Base-by-base conservation (phyloP, 92 coral and sea anemone genomes). In the Parazoanthus darwini region DNA sequence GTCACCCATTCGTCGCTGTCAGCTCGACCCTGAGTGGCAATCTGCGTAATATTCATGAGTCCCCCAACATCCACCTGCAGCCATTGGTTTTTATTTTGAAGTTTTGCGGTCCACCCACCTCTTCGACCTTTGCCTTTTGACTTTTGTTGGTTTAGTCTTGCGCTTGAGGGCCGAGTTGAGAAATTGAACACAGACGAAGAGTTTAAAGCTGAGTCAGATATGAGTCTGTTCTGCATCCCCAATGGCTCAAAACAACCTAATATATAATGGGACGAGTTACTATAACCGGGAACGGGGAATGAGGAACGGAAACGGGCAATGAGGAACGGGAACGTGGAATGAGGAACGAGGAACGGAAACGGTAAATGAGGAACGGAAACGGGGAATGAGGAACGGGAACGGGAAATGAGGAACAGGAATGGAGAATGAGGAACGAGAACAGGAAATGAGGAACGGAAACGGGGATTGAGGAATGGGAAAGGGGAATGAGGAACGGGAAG, bases 1-100 rank as follows among this genome's bases (percentile, higher is more conserved):
- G 83, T 79, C 68, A 79, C 83, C 66, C 66, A 79, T n/a, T 79
- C 83, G 26, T 50, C 39, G 8, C 66, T n/a, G 11, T 79, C 83
- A 1, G 8, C 66, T 56, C 70, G 43, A 14, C 83, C 83, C 42
- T 79, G 83, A 5, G 83, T 54, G 1, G 83, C 83, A 0, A 79
- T 33, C 42, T 36, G 85, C 18, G 48, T 56, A 15, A 80, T 56
- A 29, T 80, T 58, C 22, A 2, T 7, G 3, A 58, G 37, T 36
- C 72, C 59, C 8, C 48, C 85, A 8, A 35, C 26, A 9, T 79
- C 83, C 29, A 79, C 22, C 42, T 79, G 83, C n/a, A 79, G 42
- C 83, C 83, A 79, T 59, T 79, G 83, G 22, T 56, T 42, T 4
- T 0, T 5, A 43, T 79, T 14, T 22, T 50, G 0, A 6, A 26